phyloP scores from a whole-genome alignment of 2,113 vertebrate species.

The Ciconia stormi region DNA sequence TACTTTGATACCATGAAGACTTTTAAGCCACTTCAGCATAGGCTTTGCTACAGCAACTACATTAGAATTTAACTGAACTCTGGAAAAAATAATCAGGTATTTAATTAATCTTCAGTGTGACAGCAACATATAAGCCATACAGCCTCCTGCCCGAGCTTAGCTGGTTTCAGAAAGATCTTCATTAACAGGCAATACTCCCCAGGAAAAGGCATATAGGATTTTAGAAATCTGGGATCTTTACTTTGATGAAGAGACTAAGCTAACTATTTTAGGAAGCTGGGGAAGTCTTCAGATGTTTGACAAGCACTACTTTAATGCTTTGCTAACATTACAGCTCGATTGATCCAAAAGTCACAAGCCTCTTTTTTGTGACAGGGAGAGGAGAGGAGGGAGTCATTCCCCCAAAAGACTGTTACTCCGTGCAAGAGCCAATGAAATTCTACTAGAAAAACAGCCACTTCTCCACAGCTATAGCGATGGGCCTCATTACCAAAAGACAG shows the following conservation, averaged over 20 bases:
- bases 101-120: background rate
- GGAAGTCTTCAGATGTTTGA: background rate
- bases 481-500: background rate
- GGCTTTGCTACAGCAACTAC: background rate
- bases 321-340: background rate
- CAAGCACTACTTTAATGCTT: background rate
- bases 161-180: background rate
- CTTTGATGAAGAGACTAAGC: background rate
- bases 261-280: background rate
- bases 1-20: background rate
- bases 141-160: background rate
- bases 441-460: background rate
- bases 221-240: background rate
- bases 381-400: background rate
- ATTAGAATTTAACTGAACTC: background rate
- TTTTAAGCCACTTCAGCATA: background rate
- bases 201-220: background rate
- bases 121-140: background rate
- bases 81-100: background rate
- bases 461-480: background rate
- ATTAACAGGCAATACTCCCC: background rate
- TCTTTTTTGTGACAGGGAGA: background rate
- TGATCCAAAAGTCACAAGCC: background rate
- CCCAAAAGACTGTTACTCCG: background rate
- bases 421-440: background rate